These are phyloP conservation scores for Petrocephalus schoutedeni DNA, from an alignment of 2,797 vertebrate species.

Conservation along the genomic window DNA sequence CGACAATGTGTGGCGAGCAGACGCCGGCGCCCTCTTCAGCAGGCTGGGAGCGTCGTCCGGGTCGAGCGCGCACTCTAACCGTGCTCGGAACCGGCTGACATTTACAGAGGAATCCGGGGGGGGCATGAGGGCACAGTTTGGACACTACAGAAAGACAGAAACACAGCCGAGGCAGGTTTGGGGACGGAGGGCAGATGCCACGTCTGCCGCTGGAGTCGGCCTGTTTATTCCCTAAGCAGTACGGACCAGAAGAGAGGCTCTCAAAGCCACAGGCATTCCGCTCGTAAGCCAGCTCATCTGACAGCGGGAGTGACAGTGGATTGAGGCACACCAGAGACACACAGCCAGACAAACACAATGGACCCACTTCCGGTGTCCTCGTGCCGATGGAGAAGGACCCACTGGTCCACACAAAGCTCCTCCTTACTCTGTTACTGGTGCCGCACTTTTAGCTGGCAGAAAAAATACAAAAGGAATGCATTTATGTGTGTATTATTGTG, in stretches of 20 bases:
- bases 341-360: background rate
- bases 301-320: conserved; percentile 41
- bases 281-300: conserved; percentile 46
- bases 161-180: background rate
- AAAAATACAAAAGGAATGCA: background rate
- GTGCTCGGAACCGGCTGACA: conserved; percentile 26
- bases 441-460: background rate
- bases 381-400: background rate
- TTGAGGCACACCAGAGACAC: background rate
- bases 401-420: background rate
- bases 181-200: background rate
- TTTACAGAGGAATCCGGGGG: conserved; percentile 42
- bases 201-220: conserved; percentile 1
- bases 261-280: conserved; percentile 62
- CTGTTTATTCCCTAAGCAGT: conserved; percentile 18
- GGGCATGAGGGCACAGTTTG: conserved; percentile 22
- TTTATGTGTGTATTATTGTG: background rate
- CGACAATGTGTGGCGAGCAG: too few species aligned
- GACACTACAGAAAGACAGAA: conserved; percentile 45
- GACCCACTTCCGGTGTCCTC: background rate
- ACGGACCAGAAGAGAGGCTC: conserved; percentile 8
- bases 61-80: background rate
- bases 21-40: conserved; percentile 24
- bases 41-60: background rate
- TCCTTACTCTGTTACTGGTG: background rate